Percentiles rank a stretch among this genome's conserved stretches.
Evolutionary conservation across 2,113 vertebrate genomes (phyloP).

Genomic region (Pseudorhombus dupliciocellatus): DNA sequence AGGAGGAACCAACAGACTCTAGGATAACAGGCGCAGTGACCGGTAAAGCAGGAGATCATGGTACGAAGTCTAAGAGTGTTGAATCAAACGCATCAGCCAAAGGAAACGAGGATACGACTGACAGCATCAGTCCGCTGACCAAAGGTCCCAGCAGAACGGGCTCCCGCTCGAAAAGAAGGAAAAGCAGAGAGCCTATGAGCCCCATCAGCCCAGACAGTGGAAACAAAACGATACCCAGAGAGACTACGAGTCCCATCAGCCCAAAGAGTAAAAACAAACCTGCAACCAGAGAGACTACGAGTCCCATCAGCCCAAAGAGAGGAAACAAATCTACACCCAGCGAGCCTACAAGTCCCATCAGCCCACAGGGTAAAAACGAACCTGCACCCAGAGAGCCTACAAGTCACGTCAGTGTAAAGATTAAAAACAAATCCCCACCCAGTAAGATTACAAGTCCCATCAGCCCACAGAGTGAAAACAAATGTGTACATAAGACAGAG

Average conservation of each 20-base stretch:
- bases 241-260: too few species aligned
- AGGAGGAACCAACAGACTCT: slow-evolving; percentile 21
- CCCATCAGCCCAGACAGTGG: slow-evolving; percentile 54
- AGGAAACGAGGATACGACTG: background rate
- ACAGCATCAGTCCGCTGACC: slow-evolving; percentile 27
- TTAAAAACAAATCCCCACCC: too few species aligned
- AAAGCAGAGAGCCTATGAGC: slow-evolving; percentile 55
- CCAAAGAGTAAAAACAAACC: too few species aligned
- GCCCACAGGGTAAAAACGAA: background rate
- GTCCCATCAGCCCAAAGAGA: too few species aligned
- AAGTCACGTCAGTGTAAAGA: too few species aligned
- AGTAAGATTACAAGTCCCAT: too few species aligned
- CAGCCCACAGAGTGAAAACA: slow-evolving; percentile 49
- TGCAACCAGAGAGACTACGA: too few species aligned
- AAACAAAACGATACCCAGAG: background rate
- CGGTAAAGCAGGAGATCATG: slow-evolving; percentile 20
- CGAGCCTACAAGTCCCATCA: background rate
- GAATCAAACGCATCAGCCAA: slow-evolving; percentile 16
- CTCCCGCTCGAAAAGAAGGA: slow-evolving; percentile 64
- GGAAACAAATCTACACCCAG: too few species aligned
- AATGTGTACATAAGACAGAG: slow-evolving; percentile 21
- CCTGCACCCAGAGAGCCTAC: too few species aligned
- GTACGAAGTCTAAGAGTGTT: background rate
- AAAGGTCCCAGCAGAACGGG: slow-evolving; percentile 48
- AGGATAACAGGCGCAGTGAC: slow-evolving; percentile 21